Percentiles rank a stretch among this genome's conserved stretches.
These are phyloP conservation scores for Oscheius sp. DNA, from an alignment of 2,888 invertebrate species.

Conservation along the genomic window DNA sequence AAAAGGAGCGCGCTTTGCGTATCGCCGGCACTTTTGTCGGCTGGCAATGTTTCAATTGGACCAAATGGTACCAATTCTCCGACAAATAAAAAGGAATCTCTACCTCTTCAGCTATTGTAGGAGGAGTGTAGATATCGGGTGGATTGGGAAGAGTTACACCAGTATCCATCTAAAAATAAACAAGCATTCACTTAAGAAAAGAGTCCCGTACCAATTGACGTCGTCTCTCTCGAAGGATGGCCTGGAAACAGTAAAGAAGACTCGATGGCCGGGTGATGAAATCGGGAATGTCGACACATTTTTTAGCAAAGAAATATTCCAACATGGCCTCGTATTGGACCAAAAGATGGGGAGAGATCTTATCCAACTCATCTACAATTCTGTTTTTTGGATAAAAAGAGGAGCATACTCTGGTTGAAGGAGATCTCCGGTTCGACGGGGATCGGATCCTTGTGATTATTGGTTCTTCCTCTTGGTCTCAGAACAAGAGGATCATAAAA, in stretches of 20 bases:
- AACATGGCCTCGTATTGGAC: constrained; percentile 49
- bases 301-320: constrained; percentile 40
- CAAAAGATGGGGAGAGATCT: constrained; percentile 38
- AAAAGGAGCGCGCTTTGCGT: too few species aligned
- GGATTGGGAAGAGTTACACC: neutral
- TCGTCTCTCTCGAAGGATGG: constrained; percentile 39
- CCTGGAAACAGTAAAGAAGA: constrained; percentile 45
- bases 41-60: neutral
- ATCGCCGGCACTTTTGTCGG: too few species aligned
- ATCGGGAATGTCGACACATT: constrained; percentile 49
- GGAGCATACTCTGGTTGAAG: constrained; percentile 3
- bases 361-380: constrained; percentile 39
- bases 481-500: constrained; percentile 4
- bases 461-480: neutral
- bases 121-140: neutral
- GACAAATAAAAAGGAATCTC: neutral
- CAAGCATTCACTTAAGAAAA: neutral
- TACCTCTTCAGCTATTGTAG: neutral
- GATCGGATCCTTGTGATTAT: constrained; percentile 8
- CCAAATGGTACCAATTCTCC: neutral
- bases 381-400: neutral
- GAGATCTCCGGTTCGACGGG: neutral
- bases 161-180: constrained; percentile 5
- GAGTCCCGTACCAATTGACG: constrained; percentile 41
- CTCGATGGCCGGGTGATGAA: constrained; percentile 56